Evolutionary conservation across 2,113 vertebrate species (phyloP).

Genomic region (Stercorarius parasiticus): DNA sequence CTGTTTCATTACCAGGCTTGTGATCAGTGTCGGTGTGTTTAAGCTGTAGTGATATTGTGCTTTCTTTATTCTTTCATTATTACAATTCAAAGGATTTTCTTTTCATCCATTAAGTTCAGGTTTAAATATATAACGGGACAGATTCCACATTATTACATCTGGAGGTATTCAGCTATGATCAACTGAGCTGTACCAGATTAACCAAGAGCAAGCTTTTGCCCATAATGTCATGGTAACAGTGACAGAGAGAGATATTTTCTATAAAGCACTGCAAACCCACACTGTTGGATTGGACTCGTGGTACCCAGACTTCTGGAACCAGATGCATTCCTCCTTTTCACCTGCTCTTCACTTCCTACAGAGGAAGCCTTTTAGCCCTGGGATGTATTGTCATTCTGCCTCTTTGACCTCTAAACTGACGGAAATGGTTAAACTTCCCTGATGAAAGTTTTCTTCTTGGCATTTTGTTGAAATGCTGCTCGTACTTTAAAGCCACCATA

Average conservation of each 20-base stretch:
- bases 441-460: neutral
- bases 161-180: neutral
- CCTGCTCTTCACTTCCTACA: neutral
- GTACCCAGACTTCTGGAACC: neutral
- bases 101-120: neutral
- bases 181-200: neutral
- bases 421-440: neutral
- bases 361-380: neutral
- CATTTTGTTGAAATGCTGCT: constrained; percentile 16
- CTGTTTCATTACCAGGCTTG: constrained; percentile 18
- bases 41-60: neutral
- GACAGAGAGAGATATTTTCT: neutral
- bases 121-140: neutral
- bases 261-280: neutral
- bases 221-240: neutral
- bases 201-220: neutral
- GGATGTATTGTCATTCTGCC: neutral
- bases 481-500: neutral
- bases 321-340: neutral
- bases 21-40: neutral
- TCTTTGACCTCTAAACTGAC: neutral
- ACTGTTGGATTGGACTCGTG: neutral
- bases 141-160: constrained; percentile 8
- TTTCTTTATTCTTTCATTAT: constrained; percentile 9
- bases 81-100: neutral